Conservation (phyloP, 2,888 invertebrate species). For the Aquatica leii region DNA sequence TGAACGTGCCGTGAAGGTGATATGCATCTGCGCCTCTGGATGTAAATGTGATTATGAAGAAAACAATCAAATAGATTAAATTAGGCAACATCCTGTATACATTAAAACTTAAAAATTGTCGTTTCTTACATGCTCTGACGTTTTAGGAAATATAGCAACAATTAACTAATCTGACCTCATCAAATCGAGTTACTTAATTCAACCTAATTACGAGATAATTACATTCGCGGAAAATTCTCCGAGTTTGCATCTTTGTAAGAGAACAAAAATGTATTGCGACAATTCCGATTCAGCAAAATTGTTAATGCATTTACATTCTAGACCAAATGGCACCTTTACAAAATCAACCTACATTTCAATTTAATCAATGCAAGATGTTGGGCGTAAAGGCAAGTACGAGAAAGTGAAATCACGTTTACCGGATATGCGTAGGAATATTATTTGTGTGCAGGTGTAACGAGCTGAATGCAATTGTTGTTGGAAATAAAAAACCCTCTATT, state of each 20-base stretch:
- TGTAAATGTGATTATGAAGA: too few relatives aligned
- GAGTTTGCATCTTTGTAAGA: not conserved
- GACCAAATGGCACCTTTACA: too few relatives aligned
- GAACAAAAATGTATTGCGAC: not conserved
- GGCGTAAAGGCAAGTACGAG: too few relatives aligned
- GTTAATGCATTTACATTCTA: too few relatives aligned
- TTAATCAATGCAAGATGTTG: too few relatives aligned
- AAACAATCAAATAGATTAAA: too few relatives aligned
- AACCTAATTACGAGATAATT: not conserved
- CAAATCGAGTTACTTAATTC: not conserved
- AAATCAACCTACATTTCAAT: too few relatives aligned
- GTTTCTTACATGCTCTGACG: not conserved
- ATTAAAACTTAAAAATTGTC: not conserved
- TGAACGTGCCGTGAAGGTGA: too few relatives aligned
- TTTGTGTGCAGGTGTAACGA: not conserved
- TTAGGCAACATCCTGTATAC: too few relatives aligned
- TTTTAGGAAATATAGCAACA: not conserved
- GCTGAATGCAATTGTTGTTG: not conserved
- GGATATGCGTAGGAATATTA: slow-evolving; percentile 15
- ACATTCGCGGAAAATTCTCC: not conserved
- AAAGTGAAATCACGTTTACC: slow-evolving; percentile 14
- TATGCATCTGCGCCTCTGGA: too few relatives aligned
- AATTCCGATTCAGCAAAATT: not conserved
- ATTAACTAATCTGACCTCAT: not conserved
- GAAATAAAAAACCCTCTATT: not conserved